Percentiles rank a stretch among this genome's conserved stretches.
phyloP scores from a whole-genome alignment of 1,140 invertebrate genomes.

The Drosophila repleta region DNA sequence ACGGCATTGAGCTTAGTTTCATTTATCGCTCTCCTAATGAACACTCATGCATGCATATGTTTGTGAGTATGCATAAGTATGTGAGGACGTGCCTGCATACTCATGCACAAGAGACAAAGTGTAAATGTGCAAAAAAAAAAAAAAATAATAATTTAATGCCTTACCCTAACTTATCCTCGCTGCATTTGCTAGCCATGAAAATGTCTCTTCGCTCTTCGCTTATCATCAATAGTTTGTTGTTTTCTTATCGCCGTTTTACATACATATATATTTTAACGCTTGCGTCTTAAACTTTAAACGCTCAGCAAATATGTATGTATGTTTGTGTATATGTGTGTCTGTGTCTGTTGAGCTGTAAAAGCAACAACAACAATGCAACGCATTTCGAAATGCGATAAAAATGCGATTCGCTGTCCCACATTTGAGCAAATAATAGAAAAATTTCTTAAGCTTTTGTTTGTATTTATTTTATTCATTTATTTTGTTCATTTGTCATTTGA shows the following conservation, averaged over 20 bases:
- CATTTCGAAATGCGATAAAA: slow-evolving; percentile 58
- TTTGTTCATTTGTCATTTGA: slow-evolving; percentile 37
- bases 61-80: no score
- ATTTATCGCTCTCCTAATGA: slow-evolving; percentile 46
- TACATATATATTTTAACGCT: slow-evolving; percentile 41
- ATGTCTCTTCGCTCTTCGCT: slow-evolving; percentile 11
- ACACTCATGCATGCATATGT: slow-evolving; percentile 5
- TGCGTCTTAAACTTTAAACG: slow-evolving; percentile 37
- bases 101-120: no score
- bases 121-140: neutral
- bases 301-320: slow-evolving; percentile 30
- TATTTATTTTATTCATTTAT: slow-evolving; percentile 20
- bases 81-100: no score
- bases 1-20: slow-evolving; percentile 56
- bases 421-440: slow-evolving; percentile 50
- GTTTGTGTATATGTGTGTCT: slow-evolving; percentile 10
- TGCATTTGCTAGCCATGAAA: slow-evolving; percentile 33
- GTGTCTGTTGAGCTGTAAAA: slow-evolving; percentile 5
- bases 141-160: neutral
- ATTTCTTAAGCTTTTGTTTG: slow-evolving; percentile 49
- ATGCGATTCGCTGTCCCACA: slow-evolving; percentile 51
- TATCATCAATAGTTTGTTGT: slow-evolving; percentile 45
- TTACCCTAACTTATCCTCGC: slow-evolving; percentile 6
- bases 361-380: slow-evolving; percentile 34
- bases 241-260: slow-evolving; percentile 43